These are phyloP conservation scores for Cerastoderma edule DNA, from an alignment of 2,888 invertebrate genomes.

Conservation along the genomic window DNA sequence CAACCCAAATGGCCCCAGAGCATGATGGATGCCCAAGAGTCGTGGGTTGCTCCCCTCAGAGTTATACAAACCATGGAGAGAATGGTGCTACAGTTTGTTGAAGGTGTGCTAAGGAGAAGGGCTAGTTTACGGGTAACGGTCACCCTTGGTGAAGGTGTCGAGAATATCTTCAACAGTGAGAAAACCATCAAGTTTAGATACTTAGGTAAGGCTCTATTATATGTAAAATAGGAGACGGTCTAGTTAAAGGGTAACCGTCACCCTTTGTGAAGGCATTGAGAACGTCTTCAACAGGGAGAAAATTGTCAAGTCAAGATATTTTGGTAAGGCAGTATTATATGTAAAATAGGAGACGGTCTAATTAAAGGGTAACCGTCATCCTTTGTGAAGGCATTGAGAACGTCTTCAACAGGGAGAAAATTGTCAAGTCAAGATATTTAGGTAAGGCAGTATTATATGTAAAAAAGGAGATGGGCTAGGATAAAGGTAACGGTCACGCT, in stretches of 20 bases:
- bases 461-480: neutral
- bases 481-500: neutral
- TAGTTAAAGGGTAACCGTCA: neutral
- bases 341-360: neutral
- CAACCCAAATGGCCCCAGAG: neutral
- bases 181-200: neutral
- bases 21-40: neutral
- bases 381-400: neutral
- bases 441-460: neutral
- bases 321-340: neutral
- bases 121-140: neutral
- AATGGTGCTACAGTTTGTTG: neutral
- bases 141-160: neutral
- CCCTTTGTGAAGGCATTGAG: neutral
- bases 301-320: neutral
- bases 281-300: neutral
- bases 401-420: neutral
- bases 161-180: neutral
- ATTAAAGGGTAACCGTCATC: neutral
- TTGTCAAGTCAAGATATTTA: neutral
- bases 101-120: neutral
- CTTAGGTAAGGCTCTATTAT: neutral
- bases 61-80: neutral
- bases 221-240: neutral
- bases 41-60: neutral